These are phyloP conservation scores for Varroa destructor DNA, from an alignment of 1,140 invertebrate species.

Conservation along the genomic window DNA sequence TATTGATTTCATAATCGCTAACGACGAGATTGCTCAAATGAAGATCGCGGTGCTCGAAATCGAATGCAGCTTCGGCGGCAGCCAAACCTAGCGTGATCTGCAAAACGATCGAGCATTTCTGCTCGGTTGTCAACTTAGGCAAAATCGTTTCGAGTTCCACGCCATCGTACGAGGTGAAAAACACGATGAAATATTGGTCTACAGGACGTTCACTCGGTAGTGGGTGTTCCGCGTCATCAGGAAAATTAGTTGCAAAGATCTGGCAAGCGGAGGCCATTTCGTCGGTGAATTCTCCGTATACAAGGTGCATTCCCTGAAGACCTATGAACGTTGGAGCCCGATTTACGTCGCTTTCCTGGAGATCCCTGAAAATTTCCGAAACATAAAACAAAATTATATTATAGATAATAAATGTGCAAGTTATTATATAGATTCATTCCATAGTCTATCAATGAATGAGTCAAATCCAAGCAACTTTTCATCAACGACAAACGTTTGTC, in stretches of 20 bases:
- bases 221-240: neutral
- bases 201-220: neutral
- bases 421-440: no score
- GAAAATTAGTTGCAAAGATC: neutral
- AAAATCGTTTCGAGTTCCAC: neutral
- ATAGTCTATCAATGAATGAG: no score
- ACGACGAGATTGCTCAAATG: constrained; percentile 17
- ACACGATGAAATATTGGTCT: constrained; percentile 5
- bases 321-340: constrained; percentile 8
- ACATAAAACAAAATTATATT: no score
- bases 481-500: no score
- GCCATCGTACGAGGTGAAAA: constrained; percentile 18
- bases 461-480: no score
- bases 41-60: constrained; percentile 23
- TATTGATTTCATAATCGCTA: neutral
- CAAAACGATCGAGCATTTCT: neutral
- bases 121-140: neutral
- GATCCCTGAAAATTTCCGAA: neutral
- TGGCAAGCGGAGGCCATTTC: neutral
- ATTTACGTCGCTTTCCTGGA: neutral
- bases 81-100: constrained; percentile 12
- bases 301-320: constrained; percentile 8
- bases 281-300: neutral
- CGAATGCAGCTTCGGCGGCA: neutral
- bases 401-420: no score